Evolutionary conservation across 2,888 invertebrate species (phyloP), one percentile per base, ranked within the genome.

Genomic region (Taphrorychus bicolor): DNA sequence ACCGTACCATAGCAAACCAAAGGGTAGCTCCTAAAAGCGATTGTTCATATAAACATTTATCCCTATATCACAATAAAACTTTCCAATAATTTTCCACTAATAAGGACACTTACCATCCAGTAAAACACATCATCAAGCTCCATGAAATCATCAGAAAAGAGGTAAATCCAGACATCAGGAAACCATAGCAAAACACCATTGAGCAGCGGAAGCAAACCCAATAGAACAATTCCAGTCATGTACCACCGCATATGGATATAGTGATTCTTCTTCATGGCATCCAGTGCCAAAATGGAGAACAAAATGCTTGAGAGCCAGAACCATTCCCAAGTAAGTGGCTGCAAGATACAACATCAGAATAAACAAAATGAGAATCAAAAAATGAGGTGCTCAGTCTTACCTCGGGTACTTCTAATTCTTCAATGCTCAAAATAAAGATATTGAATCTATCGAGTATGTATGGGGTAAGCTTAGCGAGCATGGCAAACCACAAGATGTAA

Each of bases 251-350:
- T 87, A 52, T 90, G 87, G 63, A 87, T 86, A 59, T 91, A 87
- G 78, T 91, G 90, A 84, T 97, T 98, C 73, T 89, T 90, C 75
- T 94, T 91, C 73, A 94, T 89, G 41, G 97, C 94, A 24, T 93
- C 89, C 59, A 97, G 85, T 3, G 94, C 97, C 65, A 96, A 84
- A 82, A 96, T 91, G 11, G 94, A 93, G 41, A 94, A 86, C 24
- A 94, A 81, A 64, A 96, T 84, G 75, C 96, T 95, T 18, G 89
- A 83, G 73, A 94, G 89, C 97, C 97, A 98, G 76, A 93, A 87
- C 82, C 95, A 97, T 83, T 98, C 97, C 97, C 97, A 98, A 84
- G 90, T 88, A 52, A 93, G 83, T 1, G 95, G 94, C 89, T 92
- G 84, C 23, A 76, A 76, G n/a, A 51, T n/a, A 57, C 14, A 32